Conservation (phyloP, 35 echinoderm and acorn worm genomes). For the Patiria miniata region DNA sequence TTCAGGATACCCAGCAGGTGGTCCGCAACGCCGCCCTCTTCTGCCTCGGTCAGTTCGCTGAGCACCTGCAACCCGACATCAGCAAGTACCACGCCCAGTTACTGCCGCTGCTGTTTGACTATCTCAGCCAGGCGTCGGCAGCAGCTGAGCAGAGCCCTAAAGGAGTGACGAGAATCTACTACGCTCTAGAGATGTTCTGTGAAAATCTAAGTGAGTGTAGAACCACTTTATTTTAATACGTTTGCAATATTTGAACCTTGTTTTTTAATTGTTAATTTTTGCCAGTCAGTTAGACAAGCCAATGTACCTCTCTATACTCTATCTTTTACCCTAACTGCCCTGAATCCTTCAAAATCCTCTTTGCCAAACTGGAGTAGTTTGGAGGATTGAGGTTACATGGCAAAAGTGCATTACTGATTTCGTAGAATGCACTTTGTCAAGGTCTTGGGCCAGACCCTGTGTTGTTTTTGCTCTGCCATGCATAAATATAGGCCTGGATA, state of each 20-base stretch:
- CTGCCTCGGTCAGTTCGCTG: slow-evolving; percentile 93
- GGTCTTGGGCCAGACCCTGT: too few relatives aligned
- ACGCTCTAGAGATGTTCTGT: slow-evolving; percentile 99
- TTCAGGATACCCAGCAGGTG: slow-evolving; percentile 54
- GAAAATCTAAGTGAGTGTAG: slow-evolving; percentile 87
- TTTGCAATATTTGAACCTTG: neutral
- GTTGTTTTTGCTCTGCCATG: too few relatives aligned
- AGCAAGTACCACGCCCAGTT: slow-evolving; percentile 86
- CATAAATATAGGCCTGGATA: too few relatives aligned
- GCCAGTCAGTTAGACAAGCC: too few relatives aligned
- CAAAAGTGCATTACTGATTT: too few relatives aligned
- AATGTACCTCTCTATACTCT: too few relatives aligned
- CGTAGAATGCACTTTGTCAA: too few relatives aligned
- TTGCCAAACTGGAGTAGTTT: too few relatives aligned
- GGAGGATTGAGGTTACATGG: too few relatives aligned
- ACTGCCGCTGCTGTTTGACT: slow-evolving; percentile 85
- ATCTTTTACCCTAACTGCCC: too few relatives aligned
- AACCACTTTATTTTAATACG: neutral
- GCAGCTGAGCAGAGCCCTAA: slow-evolving; percentile 67
- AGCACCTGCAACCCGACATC: slow-evolving; percentile 94
- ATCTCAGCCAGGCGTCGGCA: slow-evolving; percentile 61
- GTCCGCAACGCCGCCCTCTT: slow-evolving; percentile 90
- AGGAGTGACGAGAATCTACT: slow-evolving; percentile 90
- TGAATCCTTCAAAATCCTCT: too few relatives aligned
- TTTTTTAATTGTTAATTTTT: neutral